These are phyloP conservation scores for Spinibarbus caldwelli DNA, from an alignment of 2,797 vertebrate genomes.

Conservation along the genomic window DNA sequence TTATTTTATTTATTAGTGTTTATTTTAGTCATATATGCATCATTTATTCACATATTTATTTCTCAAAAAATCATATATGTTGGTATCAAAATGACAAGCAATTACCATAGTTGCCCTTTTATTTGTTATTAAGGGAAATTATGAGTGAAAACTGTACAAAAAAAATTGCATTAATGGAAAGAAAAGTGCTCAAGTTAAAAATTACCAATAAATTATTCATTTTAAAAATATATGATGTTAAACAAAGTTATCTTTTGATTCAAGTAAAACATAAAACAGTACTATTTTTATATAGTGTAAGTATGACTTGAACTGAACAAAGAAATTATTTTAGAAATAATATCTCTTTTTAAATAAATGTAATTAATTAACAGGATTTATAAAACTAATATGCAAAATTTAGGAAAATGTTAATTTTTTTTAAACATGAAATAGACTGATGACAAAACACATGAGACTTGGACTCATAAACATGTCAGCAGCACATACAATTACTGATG, in stretches of 20 bases:
- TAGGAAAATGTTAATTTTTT: neutral
- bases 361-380: neutral
- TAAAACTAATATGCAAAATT: neutral
- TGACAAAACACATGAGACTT: neutral
- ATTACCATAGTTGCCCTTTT: neutral
- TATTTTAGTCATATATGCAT: neutral
- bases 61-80: neutral
- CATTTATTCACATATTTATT: neutral
- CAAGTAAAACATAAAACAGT: neutral
- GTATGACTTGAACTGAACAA: constrained; percentile 1
- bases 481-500: neutral
- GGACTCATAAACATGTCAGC: neutral
- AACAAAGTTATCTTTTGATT: neutral
- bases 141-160: neutral
- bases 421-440: neutral
- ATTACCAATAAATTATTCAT: neutral
- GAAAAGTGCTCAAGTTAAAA: too few relatives aligned
- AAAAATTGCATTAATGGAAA: neutral
- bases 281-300: neutral
- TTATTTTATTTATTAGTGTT: too few relatives aligned
- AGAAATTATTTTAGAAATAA: neutral
- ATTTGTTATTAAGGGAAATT: too few relatives aligned
- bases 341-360: neutral
- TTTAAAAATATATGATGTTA: neutral
- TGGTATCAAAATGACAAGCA: neutral